Percentiles rank a stretch among this genome's conserved stretches.
phyloP scores from a whole-genome alignment of 2,888 invertebrate genomes.

The Stenichneumon culpator region DNA sequence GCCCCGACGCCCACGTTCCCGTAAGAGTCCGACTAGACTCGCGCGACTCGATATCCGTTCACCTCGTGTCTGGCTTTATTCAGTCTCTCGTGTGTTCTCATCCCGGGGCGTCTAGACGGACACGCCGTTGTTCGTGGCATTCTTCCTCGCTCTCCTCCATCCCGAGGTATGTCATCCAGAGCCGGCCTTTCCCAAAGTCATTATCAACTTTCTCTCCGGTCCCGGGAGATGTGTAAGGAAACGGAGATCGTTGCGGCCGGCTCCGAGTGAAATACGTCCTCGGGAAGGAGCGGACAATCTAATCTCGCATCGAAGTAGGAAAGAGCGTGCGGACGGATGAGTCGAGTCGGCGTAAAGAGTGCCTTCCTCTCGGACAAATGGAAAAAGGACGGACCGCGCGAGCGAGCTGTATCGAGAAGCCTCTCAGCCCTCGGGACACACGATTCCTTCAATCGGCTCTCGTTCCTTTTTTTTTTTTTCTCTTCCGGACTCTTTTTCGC shows the following conservation, averaged over 20 bases:
- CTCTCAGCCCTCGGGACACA: slow-evolving; percentile 69
- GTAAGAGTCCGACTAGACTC: slow-evolving; percentile 29
- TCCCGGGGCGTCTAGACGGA: slow-evolving; percentile 55
- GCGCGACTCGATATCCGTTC: slow-evolving; percentile 40
- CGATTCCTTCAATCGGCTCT: slow-evolving; percentile 63
- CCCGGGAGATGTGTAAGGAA: slow-evolving; percentile 36
- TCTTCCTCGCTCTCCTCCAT: not conserved
- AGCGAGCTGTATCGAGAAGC: not conserved
- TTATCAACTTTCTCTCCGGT: slow-evolving; percentile 75
- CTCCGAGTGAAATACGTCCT: slow-evolving; percentile 37
- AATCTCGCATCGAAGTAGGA: slow-evolving; percentile 29
- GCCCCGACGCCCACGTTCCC: slow-evolving; percentile 61
- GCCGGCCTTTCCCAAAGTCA: slow-evolving; percentile 69
- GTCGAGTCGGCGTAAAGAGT: slow-evolving; percentile 9
- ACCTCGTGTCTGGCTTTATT: slow-evolving; percentile 28
- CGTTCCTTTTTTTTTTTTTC: slow-evolving; percentile 13
- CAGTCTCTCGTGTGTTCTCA: slow-evolving; percentile 15
- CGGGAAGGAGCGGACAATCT: slow-evolving; percentile 38
- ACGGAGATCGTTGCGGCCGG: slow-evolving; percentile 22
- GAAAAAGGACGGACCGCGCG: slow-evolving; percentile 56
- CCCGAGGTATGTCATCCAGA: slow-evolving; percentile 55
- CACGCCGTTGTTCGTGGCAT: not conserved
- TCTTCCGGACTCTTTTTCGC: slow-evolving; percentile 1
- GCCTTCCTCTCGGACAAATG: slow-evolving; percentile 47
- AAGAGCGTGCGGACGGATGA: slow-evolving; percentile 12